Evolutionary conservation across 2,113 vertebrate genomes (phyloP).

Genomic region (Galbula dea): DNA sequence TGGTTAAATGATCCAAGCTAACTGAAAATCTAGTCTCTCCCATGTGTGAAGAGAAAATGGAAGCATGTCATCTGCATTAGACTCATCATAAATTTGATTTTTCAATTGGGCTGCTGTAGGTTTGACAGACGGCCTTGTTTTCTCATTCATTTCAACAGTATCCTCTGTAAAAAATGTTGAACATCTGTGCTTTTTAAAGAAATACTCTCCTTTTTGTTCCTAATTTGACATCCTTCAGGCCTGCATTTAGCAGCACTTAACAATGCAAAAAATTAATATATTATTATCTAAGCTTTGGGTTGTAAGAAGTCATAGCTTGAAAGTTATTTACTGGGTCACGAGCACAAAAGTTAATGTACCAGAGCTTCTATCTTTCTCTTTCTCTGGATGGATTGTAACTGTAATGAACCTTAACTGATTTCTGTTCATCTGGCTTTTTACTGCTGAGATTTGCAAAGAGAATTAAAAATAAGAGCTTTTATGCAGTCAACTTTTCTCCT

Average conservation of each 20-base stretch:
- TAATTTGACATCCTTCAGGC: neutral
- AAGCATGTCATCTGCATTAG: neutral
- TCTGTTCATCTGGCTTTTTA: conserved; percentile 73
- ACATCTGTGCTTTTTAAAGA: neutral
- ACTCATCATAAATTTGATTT: neutral
- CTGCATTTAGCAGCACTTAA: neutral
- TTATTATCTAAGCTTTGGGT: conserved; percentile 34
- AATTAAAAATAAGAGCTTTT: conserved; percentile 59
- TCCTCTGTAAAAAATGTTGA: neutral
- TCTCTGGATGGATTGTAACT: conserved; percentile 77
- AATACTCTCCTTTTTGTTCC: neutral
- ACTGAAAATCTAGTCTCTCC: conserved; percentile 21
- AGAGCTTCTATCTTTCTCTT: conserved; percentile 75
- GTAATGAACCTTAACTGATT: conserved; percentile 88
- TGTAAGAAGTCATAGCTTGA: conserved; percentile 71
- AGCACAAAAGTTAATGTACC: conserved; percentile 87
- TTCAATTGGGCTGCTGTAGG: neutral
- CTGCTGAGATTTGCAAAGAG: conserved; percentile 49
- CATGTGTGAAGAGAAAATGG: conserved; percentile 22
- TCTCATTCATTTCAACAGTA: neutral
- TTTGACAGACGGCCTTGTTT: neutral
- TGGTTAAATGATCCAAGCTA: neutral
- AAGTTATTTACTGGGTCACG: conserved; percentile 84
- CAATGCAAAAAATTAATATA: neutral
- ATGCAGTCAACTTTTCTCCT: conserved; percentile 9